Base-by-base conservation (phyloP, 2,888 invertebrate genomes). In the Arrhopalites spinosus region DNA sequence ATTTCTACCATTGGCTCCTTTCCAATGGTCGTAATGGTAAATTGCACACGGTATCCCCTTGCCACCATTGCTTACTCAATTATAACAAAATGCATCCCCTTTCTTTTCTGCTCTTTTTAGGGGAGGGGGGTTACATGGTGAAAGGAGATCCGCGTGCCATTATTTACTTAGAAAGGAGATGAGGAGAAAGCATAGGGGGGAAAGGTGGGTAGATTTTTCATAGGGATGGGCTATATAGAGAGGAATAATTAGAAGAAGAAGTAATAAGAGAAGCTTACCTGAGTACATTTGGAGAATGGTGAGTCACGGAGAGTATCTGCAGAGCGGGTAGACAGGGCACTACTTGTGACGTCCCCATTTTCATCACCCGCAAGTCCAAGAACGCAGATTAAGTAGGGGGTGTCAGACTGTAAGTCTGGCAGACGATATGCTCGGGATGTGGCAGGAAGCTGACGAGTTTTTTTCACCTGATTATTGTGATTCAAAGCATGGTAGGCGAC, bases 371-470 rank as follows among this genome's bases (percentile, higher is more conserved):
- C 93, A 78, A 93, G 87, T n/a, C 94, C 95, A 83, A 94, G 88
- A 73, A 96, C 93, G 86, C 95, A 96, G 83, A 96, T 91, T 78
- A 91, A 89, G 86, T 95, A 96, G 80, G 91, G 90, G 1, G 92
- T 92, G 83, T 92, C 93, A 2, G 95, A 91, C 78, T 89, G 89
- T 80, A 96, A 87, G 84, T 91, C 91, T 74, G 89, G 89, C 71
- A 95, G 88, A 85, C 91, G 91, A 76, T 92, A 90, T 13, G 92
- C 91, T 82, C 93, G 90, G 0, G 91, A 89, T 70, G 89, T 89
- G 50, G 91, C 89, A 83, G 93, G 93, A 81, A 94, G 86, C 81
- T 90, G 88, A 86, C 91, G 92, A 1, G 92, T 93, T 82, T 91
- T 90, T 81, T 93, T 90, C 83, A 90, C 89, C 86, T 89, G 88